Evolutionary conservation across 2,797 vertebrate genomes (phyloP).

Genomic region (Hipposideros larvatus): DNA sequence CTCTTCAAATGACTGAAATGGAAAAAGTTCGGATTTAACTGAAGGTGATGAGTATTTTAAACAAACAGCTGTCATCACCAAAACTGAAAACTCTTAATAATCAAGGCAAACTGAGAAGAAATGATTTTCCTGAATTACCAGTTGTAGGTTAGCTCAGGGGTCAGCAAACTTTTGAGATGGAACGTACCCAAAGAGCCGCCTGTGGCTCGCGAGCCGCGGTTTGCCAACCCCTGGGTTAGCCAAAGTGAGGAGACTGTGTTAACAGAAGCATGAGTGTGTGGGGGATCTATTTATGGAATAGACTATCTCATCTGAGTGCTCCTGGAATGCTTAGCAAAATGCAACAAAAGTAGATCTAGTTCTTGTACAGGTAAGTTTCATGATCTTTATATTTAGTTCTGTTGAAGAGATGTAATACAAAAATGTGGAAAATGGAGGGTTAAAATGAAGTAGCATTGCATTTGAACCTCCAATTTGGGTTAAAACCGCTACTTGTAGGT

Average conservation of each 20-base stretch:
- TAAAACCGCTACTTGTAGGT: not conserved
- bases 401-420: not conserved
- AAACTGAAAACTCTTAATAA: constrained; percentile 1
- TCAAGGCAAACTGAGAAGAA: not conserved
- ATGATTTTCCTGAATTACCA: constrained; percentile 9
- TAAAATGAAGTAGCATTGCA: not conserved
- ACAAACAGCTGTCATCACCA: not conserved
- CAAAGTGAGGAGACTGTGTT: not conserved
- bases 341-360: not conserved
- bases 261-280: not conserved
- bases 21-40: constrained; percentile 35
- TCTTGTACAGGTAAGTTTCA: not conserved
- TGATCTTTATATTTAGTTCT: not conserved
- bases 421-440: not conserved
- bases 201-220: too few relatives aligned
- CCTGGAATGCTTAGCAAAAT: constrained; percentile 12
- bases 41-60: constrained; percentile 52
- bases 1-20: not conserved
- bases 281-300: not conserved
- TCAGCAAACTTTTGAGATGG: too few relatives aligned
- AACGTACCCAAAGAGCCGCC: too few relatives aligned
- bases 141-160: not conserved
- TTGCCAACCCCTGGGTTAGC: not conserved
- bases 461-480: not conserved
- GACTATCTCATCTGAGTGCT: not conserved